Base-by-base conservation (phyloP, 2,113 vertebrate species). In the Gobio gobio region DNA sequence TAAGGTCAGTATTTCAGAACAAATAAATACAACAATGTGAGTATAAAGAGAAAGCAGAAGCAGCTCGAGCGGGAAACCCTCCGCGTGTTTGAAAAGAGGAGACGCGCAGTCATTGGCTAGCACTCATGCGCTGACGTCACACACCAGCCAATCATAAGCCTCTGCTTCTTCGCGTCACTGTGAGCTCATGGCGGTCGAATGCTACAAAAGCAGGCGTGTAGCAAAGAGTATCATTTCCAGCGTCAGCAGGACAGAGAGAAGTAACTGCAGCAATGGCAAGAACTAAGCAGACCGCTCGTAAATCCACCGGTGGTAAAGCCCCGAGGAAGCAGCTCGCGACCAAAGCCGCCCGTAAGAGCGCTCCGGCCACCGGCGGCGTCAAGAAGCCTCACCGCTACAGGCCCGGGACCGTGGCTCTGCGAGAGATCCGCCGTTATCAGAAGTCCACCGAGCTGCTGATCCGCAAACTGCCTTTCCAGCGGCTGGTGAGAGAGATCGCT, bases 241-340 rank as follows among this genome's bases (percentile, higher is more conserved):
- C 56, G 7, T 1, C 2, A 22, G 56, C 7, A 58, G 20, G 8
- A 58, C 2, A 3, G 8, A 54, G 51, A 54, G 16, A 54, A 16
- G 14, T 2, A 2, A 18, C 5, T 0, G 2, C 20, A n/a, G 56
- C 22, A 68, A 68, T 68, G 79, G 59, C 47, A 16, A 78, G 77
- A 80, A 40, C n/a, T 26, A 74, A n/a, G 72, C 43, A 74, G 43
- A 47, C 64, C 29, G 72, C 22, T 18, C 7, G 72, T 49, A 74
- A 74, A 6, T 74, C 72, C 43, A 74, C 72, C 72, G 72, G 72
- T 49, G 72, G 72, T 2, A 74, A 74, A 74, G 72, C 72, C 2
- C 72, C 72, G n/a, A 74, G 72, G n/a, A 74, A 74, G 72, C 72
- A 74, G 72, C 72, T 74, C 72, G 72, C 72, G 7, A 74, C 72